Evolutionary conservation across 2,113 vertebrate species (phyloP).

Genomic region (Hippocampus zosterae): DNA sequence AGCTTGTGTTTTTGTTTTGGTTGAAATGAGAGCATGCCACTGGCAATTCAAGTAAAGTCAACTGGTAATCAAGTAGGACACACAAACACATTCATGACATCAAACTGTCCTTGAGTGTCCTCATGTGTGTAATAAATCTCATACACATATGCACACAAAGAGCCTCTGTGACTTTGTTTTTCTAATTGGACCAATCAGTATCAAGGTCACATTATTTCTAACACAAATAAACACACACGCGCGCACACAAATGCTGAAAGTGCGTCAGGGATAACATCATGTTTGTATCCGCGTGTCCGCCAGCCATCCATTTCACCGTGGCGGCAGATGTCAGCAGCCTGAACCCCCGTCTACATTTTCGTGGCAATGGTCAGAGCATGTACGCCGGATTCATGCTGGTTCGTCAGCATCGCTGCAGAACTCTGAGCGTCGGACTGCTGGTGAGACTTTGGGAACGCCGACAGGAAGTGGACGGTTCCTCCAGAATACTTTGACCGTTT

Average conservation of each 20-base stretch:
- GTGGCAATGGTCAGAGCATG: conserved; percentile 44
- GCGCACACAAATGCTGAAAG: not conserved
- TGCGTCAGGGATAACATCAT: not conserved
- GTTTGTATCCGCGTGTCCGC: not conserved
- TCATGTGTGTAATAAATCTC: conserved; percentile 38
- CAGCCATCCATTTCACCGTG: conserved; percentile 79
- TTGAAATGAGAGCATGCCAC: conserved; percentile 19
- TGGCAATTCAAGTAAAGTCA: conserved; percentile 3
- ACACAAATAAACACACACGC: not conserved
- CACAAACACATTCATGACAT: conserved; percentile 22
- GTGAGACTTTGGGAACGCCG: conserved; percentile 60
- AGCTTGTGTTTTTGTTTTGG: conserved; percentile 19
- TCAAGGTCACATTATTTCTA: conserved; percentile 19
- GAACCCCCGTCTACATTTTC: conserved; percentile 78
- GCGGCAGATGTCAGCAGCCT: conserved; percentile 76
- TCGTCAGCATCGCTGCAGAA: conserved; percentile 66
- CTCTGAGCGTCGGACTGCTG: conserved; percentile 72
- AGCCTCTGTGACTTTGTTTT: not conserved
- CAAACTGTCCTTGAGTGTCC: conserved; percentile 44
- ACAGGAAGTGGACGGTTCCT: not conserved
- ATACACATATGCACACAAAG: conserved; percentile 9
- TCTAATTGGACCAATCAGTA: conserved; percentile 28
- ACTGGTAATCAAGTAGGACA: conserved; percentile 17
- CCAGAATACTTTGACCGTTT: not conserved
- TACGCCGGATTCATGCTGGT: conserved; percentile 70